Evolutionary conservation across 2,113 vertebrate genomes (phyloP).

Genomic region (Panurus biarmicus): DNA sequence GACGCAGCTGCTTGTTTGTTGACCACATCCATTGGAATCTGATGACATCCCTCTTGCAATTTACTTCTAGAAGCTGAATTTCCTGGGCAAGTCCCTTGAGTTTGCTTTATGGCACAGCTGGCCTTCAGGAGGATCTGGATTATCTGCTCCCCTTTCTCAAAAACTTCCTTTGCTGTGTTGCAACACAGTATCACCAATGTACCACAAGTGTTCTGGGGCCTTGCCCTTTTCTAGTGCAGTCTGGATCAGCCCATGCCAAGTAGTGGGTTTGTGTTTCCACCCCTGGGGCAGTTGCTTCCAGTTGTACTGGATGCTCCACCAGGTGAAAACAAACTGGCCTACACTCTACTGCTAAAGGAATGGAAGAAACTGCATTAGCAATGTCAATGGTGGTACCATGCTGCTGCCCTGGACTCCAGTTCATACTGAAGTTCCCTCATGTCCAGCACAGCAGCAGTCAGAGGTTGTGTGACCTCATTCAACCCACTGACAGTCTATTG

Average conservation of each 20-base stretch:
- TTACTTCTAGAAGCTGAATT: background rate
- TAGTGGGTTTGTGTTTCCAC: background rate
- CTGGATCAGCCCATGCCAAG: background rate
- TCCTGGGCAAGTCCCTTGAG: background rate
- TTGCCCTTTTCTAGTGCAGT: background rate
- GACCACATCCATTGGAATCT: background rate
- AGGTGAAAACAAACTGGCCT: background rate
- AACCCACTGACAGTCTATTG: background rate
- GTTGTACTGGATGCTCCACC: background rate
- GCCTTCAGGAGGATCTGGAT: background rate
- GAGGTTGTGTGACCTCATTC: background rate
- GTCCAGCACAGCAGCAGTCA: background rate
- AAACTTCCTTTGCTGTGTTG: background rate
- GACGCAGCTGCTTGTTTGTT: background rate
- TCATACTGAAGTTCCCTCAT: background rate
- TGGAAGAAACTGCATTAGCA: background rate
- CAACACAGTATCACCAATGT: too few species aligned
- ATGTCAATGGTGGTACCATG: background rate
- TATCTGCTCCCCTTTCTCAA: background rate
- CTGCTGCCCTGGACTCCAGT: background rate
- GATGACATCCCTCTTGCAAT: background rate
- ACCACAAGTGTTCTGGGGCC: background rate
- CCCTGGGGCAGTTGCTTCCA: accelerated
- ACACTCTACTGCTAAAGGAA: background rate
- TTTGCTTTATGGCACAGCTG: background rate